Percentiles rank a stretch among this genome's conserved stretches.
These are phyloP conservation scores for Syngnathus typhle DNA, from an alignment of 2,113 vertebrate genomes.

Conservation along the genomic window DNA sequence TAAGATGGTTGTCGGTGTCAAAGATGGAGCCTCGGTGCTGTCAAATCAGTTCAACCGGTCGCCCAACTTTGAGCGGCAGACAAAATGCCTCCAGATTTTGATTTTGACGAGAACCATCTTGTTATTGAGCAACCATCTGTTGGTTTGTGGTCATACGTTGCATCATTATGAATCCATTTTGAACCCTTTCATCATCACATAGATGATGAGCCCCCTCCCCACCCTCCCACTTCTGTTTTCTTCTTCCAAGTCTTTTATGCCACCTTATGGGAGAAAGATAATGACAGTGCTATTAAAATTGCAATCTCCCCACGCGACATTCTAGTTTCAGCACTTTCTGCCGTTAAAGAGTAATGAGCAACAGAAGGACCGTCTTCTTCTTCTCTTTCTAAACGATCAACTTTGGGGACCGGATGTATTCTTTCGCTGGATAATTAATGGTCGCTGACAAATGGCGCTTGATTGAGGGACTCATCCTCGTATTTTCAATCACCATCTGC, in stretches of 20 bases:
- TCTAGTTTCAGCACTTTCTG: slow-evolving; percentile 64
- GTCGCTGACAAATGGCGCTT: slow-evolving; percentile 74
- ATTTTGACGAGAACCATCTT: not conserved
- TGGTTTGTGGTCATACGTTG: not conserved
- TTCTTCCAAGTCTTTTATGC: slow-evolving; percentile 43
- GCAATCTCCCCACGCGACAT: slow-evolving; percentile 55
- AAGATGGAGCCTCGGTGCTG: no score
- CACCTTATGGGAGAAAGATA: slow-evolving; percentile 62
- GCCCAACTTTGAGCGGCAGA: no score
- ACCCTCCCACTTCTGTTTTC: not conserved
- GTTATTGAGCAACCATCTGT: not conserved
- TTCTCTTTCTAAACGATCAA: slow-evolving; percentile 70
- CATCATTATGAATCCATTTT: not conserved
- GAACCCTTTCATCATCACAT: not conserved
- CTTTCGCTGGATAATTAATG: slow-evolving; percentile 76
- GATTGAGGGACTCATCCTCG: slow-evolving; percentile 77
- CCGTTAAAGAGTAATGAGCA: slow-evolving; percentile 75
- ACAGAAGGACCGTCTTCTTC: slow-evolving; percentile 72
- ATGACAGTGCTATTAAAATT: slow-evolving; percentile 66
- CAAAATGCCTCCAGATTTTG: no score
- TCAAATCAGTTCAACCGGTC: no score
- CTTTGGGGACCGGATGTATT: slow-evolving; percentile 72
- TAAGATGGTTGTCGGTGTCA: no score
- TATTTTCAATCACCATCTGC: slow-evolving; percentile 78
- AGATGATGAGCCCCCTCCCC: no score